These are phyloP conservation scores for Nasonovia ribisnigri DNA, from an alignment of 2,888 invertebrate species.

Conservation along the genomic window DNA sequence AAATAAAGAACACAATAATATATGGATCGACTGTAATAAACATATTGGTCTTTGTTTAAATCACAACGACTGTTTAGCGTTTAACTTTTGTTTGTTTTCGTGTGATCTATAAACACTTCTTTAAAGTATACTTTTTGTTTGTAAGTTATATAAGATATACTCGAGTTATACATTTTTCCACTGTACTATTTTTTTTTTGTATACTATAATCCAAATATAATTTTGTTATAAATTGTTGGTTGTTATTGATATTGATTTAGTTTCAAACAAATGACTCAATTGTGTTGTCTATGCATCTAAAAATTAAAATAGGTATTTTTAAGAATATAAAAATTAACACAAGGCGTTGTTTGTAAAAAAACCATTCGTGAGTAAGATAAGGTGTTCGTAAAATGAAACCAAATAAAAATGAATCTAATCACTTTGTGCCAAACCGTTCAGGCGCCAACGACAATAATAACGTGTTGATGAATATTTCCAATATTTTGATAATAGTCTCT, in stretches of 20 bases:
- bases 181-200: not conserved
- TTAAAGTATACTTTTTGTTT: not conserved
- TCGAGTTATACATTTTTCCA: not conserved
- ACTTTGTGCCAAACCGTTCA: not conserved
- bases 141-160: not conserved
- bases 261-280: not conserved
- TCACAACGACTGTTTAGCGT: not conserved
- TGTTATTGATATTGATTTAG: not conserved
- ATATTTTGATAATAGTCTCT: constrained; percentile 6
- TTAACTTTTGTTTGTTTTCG: not conserved
- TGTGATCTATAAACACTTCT: not conserved
- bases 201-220: not conserved
- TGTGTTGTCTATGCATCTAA: not conserved
- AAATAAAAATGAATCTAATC: constrained; percentile 15
- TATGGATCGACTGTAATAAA: not conserved
- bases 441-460: constrained; percentile 25
- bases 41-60: not conserved
- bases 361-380: not conserved
- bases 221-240: not conserved
- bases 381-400: not conserved
- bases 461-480: constrained; percentile 34
- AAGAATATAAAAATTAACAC: not conserved
- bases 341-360: constrained; percentile 14
- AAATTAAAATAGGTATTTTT: not conserved
- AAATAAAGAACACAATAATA: not conserved